Evolutionary conservation across 2,797 vertebrate species (phyloP).

Genomic region (Esox lucius): DNA sequence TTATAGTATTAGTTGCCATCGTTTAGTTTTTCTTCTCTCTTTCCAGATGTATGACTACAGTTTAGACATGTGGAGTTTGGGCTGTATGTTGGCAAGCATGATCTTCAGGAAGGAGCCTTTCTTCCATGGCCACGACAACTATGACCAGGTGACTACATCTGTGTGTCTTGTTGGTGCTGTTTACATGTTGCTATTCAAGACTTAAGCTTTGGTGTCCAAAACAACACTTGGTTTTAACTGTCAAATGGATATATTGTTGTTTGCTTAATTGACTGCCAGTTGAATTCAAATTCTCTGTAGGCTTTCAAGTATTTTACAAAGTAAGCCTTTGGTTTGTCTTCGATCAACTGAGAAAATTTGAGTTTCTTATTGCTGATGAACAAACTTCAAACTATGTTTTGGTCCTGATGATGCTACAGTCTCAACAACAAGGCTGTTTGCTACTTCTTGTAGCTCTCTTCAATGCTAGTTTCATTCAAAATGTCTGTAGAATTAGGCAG

Average conservation of each 20-base stretch:
- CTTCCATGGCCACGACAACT: conserved; percentile 99
- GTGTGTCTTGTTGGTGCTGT: neutral
- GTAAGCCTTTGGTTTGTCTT: conserved; percentile 63
- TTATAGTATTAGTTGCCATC: too few species aligned
- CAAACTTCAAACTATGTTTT: neutral
- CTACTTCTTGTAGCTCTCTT: neutral
- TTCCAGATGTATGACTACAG: conserved; percentile 99
- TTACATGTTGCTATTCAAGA: neutral
- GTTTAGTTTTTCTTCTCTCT: neutral
- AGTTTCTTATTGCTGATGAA: neutral
- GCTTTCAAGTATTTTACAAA: neutral
- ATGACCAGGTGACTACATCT: conserved; percentile 87
- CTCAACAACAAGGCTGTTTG: neutral
- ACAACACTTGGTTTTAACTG: neutral
- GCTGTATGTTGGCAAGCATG: conserved; percentile 99
- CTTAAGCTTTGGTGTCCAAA: neutral
- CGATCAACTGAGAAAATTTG: conserved; percentile 84
- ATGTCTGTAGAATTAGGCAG: neutral
- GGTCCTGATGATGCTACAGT: neutral
- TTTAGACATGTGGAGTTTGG: conserved; percentile 99
- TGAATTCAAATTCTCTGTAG: neutral
- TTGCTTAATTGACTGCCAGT: neutral
- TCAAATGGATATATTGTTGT: neutral
- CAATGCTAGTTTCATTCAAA: neutral
- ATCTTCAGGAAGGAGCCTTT: conserved; percentile 99